phyloP scores from a whole-genome alignment of 2,113 vertebrate species.

The Willisornis vidua region DNA sequence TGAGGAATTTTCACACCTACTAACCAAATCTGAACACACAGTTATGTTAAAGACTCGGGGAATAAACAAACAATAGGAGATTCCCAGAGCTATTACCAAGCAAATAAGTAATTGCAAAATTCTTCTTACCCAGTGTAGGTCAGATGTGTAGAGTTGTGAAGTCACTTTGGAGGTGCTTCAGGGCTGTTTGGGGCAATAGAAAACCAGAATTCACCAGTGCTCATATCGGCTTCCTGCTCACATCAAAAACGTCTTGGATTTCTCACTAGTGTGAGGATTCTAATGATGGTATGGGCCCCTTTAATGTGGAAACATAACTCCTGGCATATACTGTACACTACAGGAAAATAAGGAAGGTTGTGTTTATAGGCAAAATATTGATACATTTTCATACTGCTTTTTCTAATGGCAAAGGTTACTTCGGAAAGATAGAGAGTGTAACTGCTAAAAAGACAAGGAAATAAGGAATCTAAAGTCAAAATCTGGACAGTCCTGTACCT shows the following conservation, averaged over 20 bases:
- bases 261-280: background rate
- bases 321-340: background rate
- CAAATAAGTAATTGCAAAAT: conserved; percentile 35
- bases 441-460: background rate
- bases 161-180: background rate
- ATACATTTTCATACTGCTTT: background rate
- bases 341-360: background rate
- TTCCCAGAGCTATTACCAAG: conserved; percentile 18
- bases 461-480: background rate
- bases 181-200: background rate
- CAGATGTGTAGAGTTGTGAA: background rate
- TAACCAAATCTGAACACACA: conserved; percentile 10
- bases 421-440: accelerated
- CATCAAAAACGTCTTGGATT: background rate
- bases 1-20: conserved; percentile 52
- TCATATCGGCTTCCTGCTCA: background rate
- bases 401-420: background rate
- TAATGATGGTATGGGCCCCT: background rate
- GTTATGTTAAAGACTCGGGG: background rate
- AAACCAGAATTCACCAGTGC: background rate
- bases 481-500: background rate
- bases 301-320: background rate
- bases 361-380: background rate
- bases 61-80: conserved; percentile 59
- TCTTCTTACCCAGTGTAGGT: background rate